A percentile compares a stretch with the other conserved stretches of the same genome.
Conservation (phyloP, 2,797 vertebrate genomes). For the Pelobates cultripes region DNA sequence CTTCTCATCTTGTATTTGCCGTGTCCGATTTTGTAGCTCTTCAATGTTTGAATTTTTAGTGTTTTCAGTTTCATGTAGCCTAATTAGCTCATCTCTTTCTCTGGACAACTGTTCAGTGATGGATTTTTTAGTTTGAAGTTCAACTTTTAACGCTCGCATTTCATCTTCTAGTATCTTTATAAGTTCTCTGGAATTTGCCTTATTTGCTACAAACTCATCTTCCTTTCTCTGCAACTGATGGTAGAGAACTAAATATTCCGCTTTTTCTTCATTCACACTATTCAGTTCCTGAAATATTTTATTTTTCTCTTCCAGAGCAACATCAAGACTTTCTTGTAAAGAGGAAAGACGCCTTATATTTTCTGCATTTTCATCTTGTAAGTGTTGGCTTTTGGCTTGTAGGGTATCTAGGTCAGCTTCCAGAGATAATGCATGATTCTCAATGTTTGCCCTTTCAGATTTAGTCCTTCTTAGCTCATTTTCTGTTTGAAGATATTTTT, state of each 20-base stretch:
- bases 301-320: slow-evolving; percentile 71
- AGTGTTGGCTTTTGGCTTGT: slow-evolving; percentile 70
- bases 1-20: slow-evolving; percentile 73
- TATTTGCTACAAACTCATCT: slow-evolving; percentile 71
- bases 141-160: slow-evolving; percentile 67
- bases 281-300: slow-evolving; percentile 74
- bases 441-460: slow-evolving; percentile 77
- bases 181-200: slow-evolving; percentile 68
- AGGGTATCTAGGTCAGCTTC: slow-evolving; percentile 75
- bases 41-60: slow-evolving; percentile 63
- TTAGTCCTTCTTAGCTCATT: slow-evolving; percentile 73
- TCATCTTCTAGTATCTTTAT: slow-evolving; percentile 77
- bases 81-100: slow-evolving; percentile 73
- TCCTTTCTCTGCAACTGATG: slow-evolving; percentile 74
- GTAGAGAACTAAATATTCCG: slow-evolving; percentile 70
- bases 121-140: slow-evolving; percentile 69
- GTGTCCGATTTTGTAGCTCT: slow-evolving; percentile 70
- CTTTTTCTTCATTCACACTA: slow-evolving; percentile 75
- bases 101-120: slow-evolving; percentile 62
- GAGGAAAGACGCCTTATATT: slow-evolving; percentile 68
- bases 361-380: slow-evolving; percentile 74
- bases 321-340: slow-evolving; percentile 76
- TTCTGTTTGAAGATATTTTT: slow-evolving; percentile 77
- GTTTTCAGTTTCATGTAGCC: slow-evolving; percentile 72
- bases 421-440: slow-evolving; percentile 73